Percentiles rank a stretch among this genome's conserved stretches.
phyloP scores from a whole-genome alignment of 2,888 invertebrate genomes.

The Nasonovia ribisnigri region DNA sequence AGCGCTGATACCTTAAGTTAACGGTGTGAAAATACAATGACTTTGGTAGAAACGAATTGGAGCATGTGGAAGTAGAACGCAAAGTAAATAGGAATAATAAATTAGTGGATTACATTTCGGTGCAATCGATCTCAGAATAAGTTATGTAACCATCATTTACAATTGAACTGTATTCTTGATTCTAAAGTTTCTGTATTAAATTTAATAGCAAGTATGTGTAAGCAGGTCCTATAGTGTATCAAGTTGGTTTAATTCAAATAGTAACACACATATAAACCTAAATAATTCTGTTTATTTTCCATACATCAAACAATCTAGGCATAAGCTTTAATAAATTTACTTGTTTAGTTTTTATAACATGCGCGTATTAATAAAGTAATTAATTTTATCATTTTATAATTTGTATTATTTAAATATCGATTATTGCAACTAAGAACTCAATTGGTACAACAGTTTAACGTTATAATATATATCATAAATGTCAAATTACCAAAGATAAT shows the following conservation, averaged over 20 bases:
- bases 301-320: neutral
- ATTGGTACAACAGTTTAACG: neutral
- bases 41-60: neutral
- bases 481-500: neutral
- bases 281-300: neutral
- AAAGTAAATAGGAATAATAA: neutral
- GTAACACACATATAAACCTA: neutral
- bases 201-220: neutral
- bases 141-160: neutral
- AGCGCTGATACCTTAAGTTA: neutral
- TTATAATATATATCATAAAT: neutral
- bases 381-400: neutral
- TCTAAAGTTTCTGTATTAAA: neutral
- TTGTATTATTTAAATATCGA: neutral
- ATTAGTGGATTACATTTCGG: neutral
- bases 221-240: neutral
- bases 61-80: neutral
- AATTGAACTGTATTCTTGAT: neutral
- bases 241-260: neutral
- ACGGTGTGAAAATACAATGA: neutral
- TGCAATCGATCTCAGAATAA: neutral
- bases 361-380: neutral
- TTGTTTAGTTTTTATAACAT: neutral
- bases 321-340: neutral
- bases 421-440: neutral